These are phyloP conservation scores for Jacana jacana DNA, from an alignment of 2,113 vertebrate genomes.

Conservation along the genomic window DNA sequence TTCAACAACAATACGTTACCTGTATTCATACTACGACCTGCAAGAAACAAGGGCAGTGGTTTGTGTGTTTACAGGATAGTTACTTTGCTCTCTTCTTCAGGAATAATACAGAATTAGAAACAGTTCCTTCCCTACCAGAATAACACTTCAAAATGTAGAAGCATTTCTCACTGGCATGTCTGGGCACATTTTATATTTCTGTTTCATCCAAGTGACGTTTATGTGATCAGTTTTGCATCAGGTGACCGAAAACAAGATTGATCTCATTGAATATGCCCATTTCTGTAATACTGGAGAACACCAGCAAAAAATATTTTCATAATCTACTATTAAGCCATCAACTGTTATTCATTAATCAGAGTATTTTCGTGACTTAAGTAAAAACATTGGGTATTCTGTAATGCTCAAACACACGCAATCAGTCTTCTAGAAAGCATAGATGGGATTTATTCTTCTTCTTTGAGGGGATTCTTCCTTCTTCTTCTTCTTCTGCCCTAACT, in stretches of 20 bases:
- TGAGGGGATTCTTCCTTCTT: no score
- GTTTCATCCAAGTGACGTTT: neutral
- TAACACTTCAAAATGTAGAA: neutral
- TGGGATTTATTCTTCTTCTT: no score
- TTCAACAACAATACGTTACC: conserved; percentile 37
- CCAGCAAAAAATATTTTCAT: neutral
- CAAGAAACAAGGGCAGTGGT: conserved; percentile 5
- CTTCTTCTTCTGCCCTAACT: neutral
- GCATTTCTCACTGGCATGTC: neutral
- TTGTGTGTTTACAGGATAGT: conserved; percentile 19
- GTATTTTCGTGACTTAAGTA: neutral
- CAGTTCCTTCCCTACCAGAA: neutral
- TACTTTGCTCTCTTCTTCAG: neutral
- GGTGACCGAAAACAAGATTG: neutral
- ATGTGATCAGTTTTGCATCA: neutral
- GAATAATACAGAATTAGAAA: conserved; percentile 37
- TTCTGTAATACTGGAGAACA: neutral
- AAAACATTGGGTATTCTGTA: neutral
- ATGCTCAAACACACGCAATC: neutral
- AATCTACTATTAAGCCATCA: neutral
- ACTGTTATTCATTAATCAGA: neutral
- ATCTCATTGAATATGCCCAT: neutral
- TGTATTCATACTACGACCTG: conserved; percentile 34
- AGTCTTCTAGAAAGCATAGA: neutral
- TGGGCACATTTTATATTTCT: neutral